Evolutionary conservation across 1,140 invertebrate species (phyloP), one percentile per base, ranked within the genome.

Genomic region (Macrotrachela quadricornifera): DNA sequence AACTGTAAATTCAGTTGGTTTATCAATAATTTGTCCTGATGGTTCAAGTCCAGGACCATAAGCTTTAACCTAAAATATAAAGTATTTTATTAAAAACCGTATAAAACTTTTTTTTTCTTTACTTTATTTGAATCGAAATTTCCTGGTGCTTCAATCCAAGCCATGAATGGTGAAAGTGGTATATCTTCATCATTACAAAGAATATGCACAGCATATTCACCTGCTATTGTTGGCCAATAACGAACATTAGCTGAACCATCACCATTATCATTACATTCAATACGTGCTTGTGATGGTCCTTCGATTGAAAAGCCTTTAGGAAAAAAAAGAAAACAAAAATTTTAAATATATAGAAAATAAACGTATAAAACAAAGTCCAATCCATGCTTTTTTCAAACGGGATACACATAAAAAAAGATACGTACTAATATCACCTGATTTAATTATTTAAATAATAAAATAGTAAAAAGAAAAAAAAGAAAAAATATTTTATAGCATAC

Each of bases 151-250:
- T 57, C 51, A 49, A 71, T 69, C 53, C 67, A 57, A 21, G 64
- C 70, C 66, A 71, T 69, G 59, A 64, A 71, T 21, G 69, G 70
- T 13, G 69, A 70, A 10, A 67, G 62, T 37, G 70, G 69, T 51
- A 71, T 70, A 58, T 71, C 68, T 47, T 71, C 64, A 11, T 70
- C 71, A 62, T 85, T 80, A 60, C 83, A 86, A 17, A 87, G 70
- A 59, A 91, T 81, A 59, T 88, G 85, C 6, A 91, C 79, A 10
- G 82, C 83, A 62, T 91, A 91, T 60, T 85, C 82, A n/a, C 86
- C 86, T 10, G 80, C 75, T 12, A 76, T 78, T 13, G 81, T 85
- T 3, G 85, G 85, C 63, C 78, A 76, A 67, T 87, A 88, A 55
- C 66, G 65, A 10, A 87, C 81, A 63, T 85, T 78, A 16, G 83